Percentiles rank a stretch among this genome's conserved stretches.
Conservation (phyloP, 2,113 vertebrate genomes). For the Gallinago paraguaiae region DNA sequence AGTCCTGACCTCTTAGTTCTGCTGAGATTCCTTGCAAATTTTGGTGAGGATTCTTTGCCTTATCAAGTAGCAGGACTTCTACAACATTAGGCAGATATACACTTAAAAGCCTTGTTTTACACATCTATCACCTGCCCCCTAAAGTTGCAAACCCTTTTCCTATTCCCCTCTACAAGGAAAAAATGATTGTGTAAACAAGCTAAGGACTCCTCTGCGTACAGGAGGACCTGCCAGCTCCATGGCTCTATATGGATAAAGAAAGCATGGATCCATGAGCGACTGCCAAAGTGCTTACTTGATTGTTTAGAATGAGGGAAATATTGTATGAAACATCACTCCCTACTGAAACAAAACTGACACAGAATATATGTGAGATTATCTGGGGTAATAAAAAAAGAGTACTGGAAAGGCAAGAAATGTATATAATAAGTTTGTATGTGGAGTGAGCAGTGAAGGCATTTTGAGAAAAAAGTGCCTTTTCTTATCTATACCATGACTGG, state of each 20-base stretch:
- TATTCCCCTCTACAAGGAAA: not conserved
- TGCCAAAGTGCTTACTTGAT: not conserved
- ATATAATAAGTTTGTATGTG: not conserved
- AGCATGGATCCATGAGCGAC: not conserved
- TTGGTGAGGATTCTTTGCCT: not conserved
- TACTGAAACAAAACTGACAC: not conserved
- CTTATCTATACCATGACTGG: not conserved
- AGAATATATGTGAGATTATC: not conserved
- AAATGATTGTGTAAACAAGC: fast-evolving
- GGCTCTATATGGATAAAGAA: not conserved
- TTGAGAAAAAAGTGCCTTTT: not conserved
- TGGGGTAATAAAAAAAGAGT: not conserved
- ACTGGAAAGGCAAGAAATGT: not conserved
- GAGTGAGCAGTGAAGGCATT: not conserved
- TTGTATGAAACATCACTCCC: not conserved
- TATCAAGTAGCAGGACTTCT: not conserved
- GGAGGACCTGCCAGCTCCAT: not conserved
- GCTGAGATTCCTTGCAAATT: not conserved
- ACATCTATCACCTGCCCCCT: fast-evolving
- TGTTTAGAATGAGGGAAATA: not conserved
- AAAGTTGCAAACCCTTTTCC: not conserved
- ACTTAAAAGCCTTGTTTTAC: not conserved
- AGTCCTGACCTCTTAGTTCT: not conserved
- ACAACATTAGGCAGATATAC: not conserved
- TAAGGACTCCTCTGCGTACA: not conserved